Evolutionary conservation across 1,140 invertebrate genomes (phyloP), one percentile per base, ranked within the genome.

Genomic region (Cyclargus thomasi): DNA sequence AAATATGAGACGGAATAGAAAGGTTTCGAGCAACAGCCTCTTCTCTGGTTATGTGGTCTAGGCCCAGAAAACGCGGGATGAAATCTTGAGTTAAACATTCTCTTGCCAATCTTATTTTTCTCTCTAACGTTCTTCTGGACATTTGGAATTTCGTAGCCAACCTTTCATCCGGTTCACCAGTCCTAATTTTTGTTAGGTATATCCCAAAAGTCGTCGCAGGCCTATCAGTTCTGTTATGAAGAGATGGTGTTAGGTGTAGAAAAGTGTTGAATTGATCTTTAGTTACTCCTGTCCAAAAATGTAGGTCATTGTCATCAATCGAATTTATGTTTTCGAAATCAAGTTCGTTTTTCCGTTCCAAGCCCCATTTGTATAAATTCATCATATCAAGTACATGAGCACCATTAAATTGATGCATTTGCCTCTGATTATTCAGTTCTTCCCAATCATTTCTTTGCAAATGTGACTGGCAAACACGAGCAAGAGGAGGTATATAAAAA

Each of bases 81-180:
- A 62, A 62, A 62, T 22, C 63, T 47, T 64, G 29, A 47, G 35
- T 47, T 47, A 64, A 21, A 10, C 36, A 47, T 47, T 64, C 17
- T 64, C 63, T 39, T 14, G 63, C 63, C 39, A 64, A 17, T 17
- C 8, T n/a, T 63, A 63, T 17, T n/a, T 63, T 63, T 18, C 29
- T 63, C n/a, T 21, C 63, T 39, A 64, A 65, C 39, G 64, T 65
- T 65, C 64, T 53, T 65, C 47, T 65, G 23, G 64, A 55, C 23
- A 65, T 55, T 18, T n/a, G 1, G 22, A 23, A 65, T 55, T 35
- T 29, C 4, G 22, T n/a, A 23, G 62, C 62, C 23, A 63, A 63
- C 2, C 62, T 6, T 14, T 53, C 35, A 20, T 64, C 35, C 8
- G 63, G 20, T 64, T 39, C 16, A 39, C 35, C 63, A 20, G 39